phyloP scores from a whole-genome alignment of 2,888 invertebrate genomes.

The Plebejus argus region DNA sequence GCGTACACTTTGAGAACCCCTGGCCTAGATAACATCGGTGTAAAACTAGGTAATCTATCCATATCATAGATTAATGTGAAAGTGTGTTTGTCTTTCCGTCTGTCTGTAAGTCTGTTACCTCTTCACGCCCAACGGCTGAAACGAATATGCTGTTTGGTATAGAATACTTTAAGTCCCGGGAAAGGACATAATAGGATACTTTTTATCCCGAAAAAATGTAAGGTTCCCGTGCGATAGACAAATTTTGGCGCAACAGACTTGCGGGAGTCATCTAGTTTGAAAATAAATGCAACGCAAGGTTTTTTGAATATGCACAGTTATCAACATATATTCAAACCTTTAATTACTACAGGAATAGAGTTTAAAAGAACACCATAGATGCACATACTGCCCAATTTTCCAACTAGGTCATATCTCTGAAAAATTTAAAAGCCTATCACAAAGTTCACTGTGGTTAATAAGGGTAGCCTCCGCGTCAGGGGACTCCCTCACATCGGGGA shows the following conservation, averaged over 20 bases:
- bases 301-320: background rate
- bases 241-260: no score
- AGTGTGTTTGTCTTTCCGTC: no score
- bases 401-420: constrained; percentile 16
- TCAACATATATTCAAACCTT: background rate
- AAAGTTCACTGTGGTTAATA: constrained; percentile 21
- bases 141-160: no score
- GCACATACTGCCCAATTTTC: background rate
- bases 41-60: background rate
- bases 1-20: no score
- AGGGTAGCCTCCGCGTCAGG: background rate
- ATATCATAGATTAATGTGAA: no score
- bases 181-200: no score
- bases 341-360: background rate
- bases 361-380: background rate
- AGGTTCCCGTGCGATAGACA: no score
- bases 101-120: no score
- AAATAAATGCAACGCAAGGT: background rate
- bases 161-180: no score
- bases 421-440: constrained; percentile 18
- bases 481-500: background rate
- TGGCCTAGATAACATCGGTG: no score
- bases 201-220: no score
- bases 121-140: no score
- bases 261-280: background rate